Base-by-base conservation (phyloP, 2,797 vertebrate species). In the Periophthalmus magnuspinnatus region DNA sequence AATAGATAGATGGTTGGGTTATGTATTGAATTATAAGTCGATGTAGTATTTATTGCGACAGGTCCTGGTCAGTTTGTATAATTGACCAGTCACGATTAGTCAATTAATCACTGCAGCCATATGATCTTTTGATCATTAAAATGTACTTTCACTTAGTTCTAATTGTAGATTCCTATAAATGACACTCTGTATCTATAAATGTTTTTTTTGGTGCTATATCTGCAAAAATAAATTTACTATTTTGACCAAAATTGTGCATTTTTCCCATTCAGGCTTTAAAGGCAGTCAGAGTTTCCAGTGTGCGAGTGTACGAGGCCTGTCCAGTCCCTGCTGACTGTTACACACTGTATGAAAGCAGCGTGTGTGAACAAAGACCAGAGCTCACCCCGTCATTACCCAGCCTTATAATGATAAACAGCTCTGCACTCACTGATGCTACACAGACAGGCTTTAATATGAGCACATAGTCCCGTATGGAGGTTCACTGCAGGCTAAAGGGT, bases 401-500 rank as follows among this genome's bases (percentile, higher is more conserved):
- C 34, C 21, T 45, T 67, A 36, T 52, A 41, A 56, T 67, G 48
- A 52, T 34, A 56, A 56, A 56, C 38, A 65, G 63, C 63, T 50
- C 47, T 13, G 21, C 24, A 32, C 45, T 50, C 45, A 52, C 63
- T 65, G 63, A 65, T 58, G 21, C 56, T 34, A n/a, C 41, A 47
- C 71, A 63, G 58, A 75, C 55, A 55, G 32, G 64, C 71, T 69
- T 72, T 54, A 69, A 62, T 63, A 28, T 61, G 62, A 66, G 61
- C 75, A 76, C 67, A 22, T 50, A 68, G 76, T 66, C 61, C 65
- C 52, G 54, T 68, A 75, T 56, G 73, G 68, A 70, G 72, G 76
- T 85, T 87, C 84, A 81, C 45, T 45, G 70, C 62, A 79, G 77
- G 80, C 76, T 68, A 19, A 80, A 72, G 68, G 17, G 61, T 83